Base-by-base conservation (phyloP, 1,140 invertebrate species). In the Amyelois transitella region DNA sequence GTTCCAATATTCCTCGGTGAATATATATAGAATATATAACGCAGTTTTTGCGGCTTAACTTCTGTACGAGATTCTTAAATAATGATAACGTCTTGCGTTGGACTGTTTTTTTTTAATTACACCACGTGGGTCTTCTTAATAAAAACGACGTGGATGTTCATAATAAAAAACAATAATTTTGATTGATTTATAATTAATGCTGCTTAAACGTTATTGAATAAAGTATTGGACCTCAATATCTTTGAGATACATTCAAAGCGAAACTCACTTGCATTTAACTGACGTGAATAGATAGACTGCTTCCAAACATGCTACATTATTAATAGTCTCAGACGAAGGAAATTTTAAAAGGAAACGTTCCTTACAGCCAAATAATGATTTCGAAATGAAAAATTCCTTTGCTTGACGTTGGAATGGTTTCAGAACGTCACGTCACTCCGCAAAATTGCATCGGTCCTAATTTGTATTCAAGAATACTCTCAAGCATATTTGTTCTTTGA, bases 391-490 rank as follows among this genome's bases (percentile, higher is more conserved):
- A 73, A 72, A 69, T 72, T 68, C 66, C 57, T 25, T 72, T 68
- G 64, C 57, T 25, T 55, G 53, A 62, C 61, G 58, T 62, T 66
- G 58, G 60, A 55, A 47, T 56, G 14, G 56, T 64, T 69, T 77
- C 66, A 64, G 67, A 77, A 69, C 59, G 71, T 75, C 77, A 74
- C 69, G 73, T 77, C 69, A 73, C 62, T 69, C 65, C 51, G 48
- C 62, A 59, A 73, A 72, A 77, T 80, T 80, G 75, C 75, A 77
- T 73, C 54, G 59, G 50, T 22, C 58, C 67, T 73, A 74, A 74
- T 80, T 76, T 72, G 72, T 80, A 80, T 80, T 80, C 77, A 62
- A 64, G 66, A 66, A 64, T 64, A 64, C 63, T 62, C 59, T 53
- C 54, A 59, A 53, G 61, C 61, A 67, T 75, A 75, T 77, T 77